phyloP scores from a whole-genome alignment of 2,888 invertebrate species.

The Podabrus alpinus region DNA sequence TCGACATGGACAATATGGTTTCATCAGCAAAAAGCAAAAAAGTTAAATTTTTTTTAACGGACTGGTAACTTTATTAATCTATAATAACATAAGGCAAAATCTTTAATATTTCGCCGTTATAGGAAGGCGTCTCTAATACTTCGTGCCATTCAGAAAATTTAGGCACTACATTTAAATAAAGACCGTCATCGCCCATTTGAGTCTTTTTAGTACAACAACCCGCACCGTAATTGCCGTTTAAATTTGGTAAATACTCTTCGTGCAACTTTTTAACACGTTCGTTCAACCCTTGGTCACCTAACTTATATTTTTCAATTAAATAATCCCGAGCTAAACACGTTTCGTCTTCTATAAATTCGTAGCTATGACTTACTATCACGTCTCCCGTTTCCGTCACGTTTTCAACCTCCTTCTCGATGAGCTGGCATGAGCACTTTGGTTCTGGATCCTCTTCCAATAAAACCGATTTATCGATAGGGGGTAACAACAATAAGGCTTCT shows the following conservation, averaged over 20 bases:
- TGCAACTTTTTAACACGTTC: conserved; percentile 59
- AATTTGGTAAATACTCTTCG: conserved; percentile 46
- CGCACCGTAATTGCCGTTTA: conserved; percentile 49
- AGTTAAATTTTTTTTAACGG: too few relatives aligned
- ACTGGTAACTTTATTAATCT: conserved; percentile 66
- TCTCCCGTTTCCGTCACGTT: conserved; percentile 45
- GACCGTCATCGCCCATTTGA: conserved; percentile 33
- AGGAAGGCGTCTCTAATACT: conserved; percentile 74
- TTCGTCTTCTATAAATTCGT: conserved; percentile 60
- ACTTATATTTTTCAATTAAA: conserved; percentile 58
- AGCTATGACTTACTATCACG: conserved; percentile 36
- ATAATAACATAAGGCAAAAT: conserved; percentile 97
- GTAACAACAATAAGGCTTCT: conserved; percentile 67
- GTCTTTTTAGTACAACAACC: conserved; percentile 21
- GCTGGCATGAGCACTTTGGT: conserved; percentile 45
- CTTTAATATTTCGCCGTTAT: conserved; percentile 79
- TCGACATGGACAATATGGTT: too few relatives aligned
- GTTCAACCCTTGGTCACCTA: conserved; percentile 55
- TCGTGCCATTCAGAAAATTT: conserved; percentile 92
- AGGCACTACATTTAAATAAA: conserved; percentile 56
- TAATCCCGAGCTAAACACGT: conserved; percentile 59
- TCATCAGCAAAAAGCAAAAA: too few relatives aligned
- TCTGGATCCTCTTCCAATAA: conserved; percentile 36
- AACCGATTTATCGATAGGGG: conserved; percentile 63
- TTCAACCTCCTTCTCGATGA: conserved; percentile 46